Conservation (phyloP, 2,797 vertebrate genomes). For the Ciconia nigra region DNA sequence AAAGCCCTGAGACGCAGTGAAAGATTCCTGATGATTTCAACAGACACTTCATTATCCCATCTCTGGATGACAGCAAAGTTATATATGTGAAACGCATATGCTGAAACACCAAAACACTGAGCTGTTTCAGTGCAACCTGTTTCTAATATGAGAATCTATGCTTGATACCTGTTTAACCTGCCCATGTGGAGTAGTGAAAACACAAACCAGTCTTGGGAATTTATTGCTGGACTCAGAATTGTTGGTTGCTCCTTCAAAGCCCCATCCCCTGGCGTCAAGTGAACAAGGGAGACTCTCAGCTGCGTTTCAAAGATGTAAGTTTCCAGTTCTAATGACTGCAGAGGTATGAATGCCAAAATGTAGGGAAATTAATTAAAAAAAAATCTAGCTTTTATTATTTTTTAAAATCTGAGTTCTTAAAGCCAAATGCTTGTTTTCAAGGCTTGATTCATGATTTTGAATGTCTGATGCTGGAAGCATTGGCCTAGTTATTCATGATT, state of each 20-base stretch:
- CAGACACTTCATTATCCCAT: not conserved
- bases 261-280: not conserved
- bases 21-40: not conserved
- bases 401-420: not conserved
- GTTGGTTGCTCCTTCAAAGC: not conserved
- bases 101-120: not conserved
- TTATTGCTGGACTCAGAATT: not conserved
- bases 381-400: not conserved
- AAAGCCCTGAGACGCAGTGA: not conserved
- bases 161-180: slow-evolving; percentile 1
- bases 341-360: not conserved
- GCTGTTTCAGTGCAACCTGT: not conserved
- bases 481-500: not conserved
- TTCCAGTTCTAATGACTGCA: not conserved
- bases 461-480: not conserved
- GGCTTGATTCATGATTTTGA: not conserved
- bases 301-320: not conserved
- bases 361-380: not conserved
- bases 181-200: not conserved
- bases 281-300: not conserved
- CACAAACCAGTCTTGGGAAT: not conserved
- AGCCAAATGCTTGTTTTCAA: not conserved
- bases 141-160: not conserved
- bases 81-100: not conserved
- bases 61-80: not conserved